Percentiles rank a stretch among this genome's conserved stretches.
Conservation (phyloP, 2,888 invertebrate species). For the Siphlonurus alternatus region DNA sequence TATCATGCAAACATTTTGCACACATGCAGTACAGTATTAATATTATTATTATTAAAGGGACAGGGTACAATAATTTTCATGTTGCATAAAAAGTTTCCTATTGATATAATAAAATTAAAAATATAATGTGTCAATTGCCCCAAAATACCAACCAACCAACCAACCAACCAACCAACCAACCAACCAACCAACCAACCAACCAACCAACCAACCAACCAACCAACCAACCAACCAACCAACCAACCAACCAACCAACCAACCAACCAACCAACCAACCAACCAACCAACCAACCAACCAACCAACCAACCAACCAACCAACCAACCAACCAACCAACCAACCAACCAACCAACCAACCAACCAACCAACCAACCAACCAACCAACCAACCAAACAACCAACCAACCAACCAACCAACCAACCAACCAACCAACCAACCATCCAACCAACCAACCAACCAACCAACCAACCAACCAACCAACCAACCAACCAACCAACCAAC, state of each 20-base stretch:
- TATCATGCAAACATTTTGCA: too few species aligned
- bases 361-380: neutral
- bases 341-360: neutral
- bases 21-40: too few species aligned
- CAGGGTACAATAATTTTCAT: too few species aligned
- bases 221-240: neutral
- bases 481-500: neutral
- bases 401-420: neutral
- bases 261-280: neutral
- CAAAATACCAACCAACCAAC: neutral
- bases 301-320: neutral
- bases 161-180: neutral
- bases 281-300: neutral
- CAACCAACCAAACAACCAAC: neutral
- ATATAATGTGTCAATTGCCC: too few species aligned
- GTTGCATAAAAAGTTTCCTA: too few species aligned
- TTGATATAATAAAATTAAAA: too few species aligned
- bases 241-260: neutral
- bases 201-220: neutral
- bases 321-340: neutral
- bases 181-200: neutral
- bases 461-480: neutral
- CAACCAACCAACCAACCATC: neutral
- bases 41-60: too few species aligned
- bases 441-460: neutral